Percentiles rank a stretch among this genome's conserved stretches.
Evolutionary conservation across 2,797 vertebrate genomes (phyloP).

Genomic region (Ammospiza maritima): DNA sequence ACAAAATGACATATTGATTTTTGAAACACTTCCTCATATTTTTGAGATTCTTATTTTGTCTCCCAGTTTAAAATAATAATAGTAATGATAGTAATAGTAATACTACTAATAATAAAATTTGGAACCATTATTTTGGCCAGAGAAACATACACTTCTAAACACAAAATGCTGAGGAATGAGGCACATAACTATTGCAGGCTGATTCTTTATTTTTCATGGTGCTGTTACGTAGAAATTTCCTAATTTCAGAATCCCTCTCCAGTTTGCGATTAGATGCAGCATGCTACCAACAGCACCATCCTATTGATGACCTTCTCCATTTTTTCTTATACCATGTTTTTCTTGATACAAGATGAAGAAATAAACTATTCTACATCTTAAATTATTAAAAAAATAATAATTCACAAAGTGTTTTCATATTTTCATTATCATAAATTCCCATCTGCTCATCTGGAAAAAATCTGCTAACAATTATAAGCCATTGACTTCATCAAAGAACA

Average conservation of each 20-base stretch:
- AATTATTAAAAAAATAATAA: not conserved
- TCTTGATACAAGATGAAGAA: not conserved
- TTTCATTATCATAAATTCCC: not conserved
- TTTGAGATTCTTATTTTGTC: not conserved
- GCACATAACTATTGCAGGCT: not conserved
- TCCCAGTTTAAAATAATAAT: not conserved
- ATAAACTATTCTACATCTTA: not conserved
- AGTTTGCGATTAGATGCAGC: not conserved
- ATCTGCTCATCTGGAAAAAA: not conserved
- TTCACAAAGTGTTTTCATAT: not conserved
- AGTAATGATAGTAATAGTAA: not conserved
- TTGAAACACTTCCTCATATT: not conserved
- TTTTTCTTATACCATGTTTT: not conserved
- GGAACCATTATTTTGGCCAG: not conserved
- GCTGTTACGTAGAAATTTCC: not conserved
- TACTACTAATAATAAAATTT: fast-evolving
- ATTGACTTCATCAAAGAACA: not conserved
- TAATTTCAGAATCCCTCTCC: not conserved
- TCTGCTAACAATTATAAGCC: not conserved
- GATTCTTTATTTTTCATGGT: not conserved
- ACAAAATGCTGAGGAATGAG: not conserved
- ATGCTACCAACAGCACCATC: not conserved
- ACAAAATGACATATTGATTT: not conserved
- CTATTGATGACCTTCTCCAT: not conserved
- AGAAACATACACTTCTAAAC: not conserved